Evolutionary conservation across 2,113 vertebrate genomes (phyloP), one percentile per base, ranked within the genome.

Genomic region (Burhinus bistriatus): DNA sequence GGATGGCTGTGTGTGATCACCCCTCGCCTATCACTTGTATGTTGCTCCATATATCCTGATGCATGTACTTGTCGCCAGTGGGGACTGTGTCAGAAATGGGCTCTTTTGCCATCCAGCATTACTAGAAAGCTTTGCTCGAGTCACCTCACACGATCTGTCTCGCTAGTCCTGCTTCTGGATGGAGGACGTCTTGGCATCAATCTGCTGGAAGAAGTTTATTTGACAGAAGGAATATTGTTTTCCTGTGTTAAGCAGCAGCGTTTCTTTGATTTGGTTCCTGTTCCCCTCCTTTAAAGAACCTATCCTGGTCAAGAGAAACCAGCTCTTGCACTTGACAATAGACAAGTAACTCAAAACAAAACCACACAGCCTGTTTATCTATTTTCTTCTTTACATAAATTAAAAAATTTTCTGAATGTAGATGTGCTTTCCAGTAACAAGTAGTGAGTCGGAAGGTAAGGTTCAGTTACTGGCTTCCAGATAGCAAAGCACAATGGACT

Each of bases 71-170:
- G 27, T 36, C 71, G 54, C 22, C 45, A 40, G 22, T 30, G 29
- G 22, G 54, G 11, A 13, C 9, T n/a, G 16, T 52, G 25, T 57
- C 49, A 66, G 64, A 86, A 69, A 68, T 11, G 16, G 11, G 8
- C 36, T 80, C 20, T 79, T 86, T 85, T 34, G 75, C 66, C 23
- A 42, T 36, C 10, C 34, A 52, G 76, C 25, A 4, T 32, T 86
- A 38, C 38, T 84, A 20, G 51, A 87, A 96, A 42, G 34, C 30
- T 66, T 68, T 40, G 51, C 18, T 82, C 59, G 55, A 71, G 32
- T 49, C 30, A 34, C 23, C 13, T 80, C 0, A 0, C 2, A 3
- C 84, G 34, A 34, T 70, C 62, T 0, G 0, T 75, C 13, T 11
- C 12, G 2, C 40, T 51, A 54, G 57, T 9, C 10, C 13, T 78